Evolutionary conservation across 2,888 invertebrate genomes (phyloP).

Genomic region (Psococerastis gibbosa): DNA sequence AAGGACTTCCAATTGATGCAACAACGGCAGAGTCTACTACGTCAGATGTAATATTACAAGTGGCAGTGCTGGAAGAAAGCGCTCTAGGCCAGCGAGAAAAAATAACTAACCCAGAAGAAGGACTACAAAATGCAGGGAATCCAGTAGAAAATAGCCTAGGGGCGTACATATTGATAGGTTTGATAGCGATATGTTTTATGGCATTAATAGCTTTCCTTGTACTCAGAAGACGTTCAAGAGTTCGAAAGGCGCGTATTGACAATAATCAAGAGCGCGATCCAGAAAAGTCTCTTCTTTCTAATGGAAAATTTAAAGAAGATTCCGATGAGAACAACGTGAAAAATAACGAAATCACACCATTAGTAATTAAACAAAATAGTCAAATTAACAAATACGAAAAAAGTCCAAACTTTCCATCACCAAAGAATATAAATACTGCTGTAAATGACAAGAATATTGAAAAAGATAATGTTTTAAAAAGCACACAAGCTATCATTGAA

Average conservation of each 20-base stretch:
- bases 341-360: conserved; percentile 8
- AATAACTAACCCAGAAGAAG: neutral
- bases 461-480: conserved; percentile 7
- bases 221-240: neutral
- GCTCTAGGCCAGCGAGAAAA: neutral
- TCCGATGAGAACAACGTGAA: conserved; percentile 4
- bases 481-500: conserved; percentile 5
- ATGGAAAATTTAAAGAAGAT: conserved; percentile 3
- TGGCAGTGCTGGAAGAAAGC: neutral
- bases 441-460: conserved; percentile 7
- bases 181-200: conserved; percentile 3
- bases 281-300: neutral
- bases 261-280: conserved; percentile 3
- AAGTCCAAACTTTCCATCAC: conserved; percentile 2
- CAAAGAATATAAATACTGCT: conserved; percentile 7
- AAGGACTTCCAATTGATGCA: too few species aligned
- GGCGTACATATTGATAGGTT: conserved; percentile 1
- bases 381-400: conserved; percentile 9
- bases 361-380: conserved; percentile 8
- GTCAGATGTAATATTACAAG: neutral
- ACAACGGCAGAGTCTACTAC: too few species aligned
- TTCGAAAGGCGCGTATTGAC: neutral
- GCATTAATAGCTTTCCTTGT: neutral
- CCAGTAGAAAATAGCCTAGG: too few species aligned
- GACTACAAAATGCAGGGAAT: neutral